Conservation (phyloP, 2,797 vertebrate genomes). For the Sciurus carolinensis region DNA sequence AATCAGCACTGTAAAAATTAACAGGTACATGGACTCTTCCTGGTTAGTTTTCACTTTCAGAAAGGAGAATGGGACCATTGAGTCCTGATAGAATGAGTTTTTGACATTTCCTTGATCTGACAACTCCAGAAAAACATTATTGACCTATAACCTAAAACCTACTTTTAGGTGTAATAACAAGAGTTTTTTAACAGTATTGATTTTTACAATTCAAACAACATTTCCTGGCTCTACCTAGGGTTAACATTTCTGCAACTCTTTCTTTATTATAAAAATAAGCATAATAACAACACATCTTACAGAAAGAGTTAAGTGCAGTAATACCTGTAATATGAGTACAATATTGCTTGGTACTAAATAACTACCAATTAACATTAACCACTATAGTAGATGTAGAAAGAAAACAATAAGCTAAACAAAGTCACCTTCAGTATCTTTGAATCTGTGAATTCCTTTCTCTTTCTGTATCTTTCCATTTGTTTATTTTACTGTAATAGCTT, state of each 20-base stretch:
- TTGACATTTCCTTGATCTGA: background rate
- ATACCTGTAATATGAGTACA: background rate
- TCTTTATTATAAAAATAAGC: conserved; percentile 12
- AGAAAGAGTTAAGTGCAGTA: background rate
- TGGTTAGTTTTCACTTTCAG: background rate
- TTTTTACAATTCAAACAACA: background rate
- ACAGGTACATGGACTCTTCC: background rate
- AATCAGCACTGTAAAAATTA: background rate
- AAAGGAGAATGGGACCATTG: background rate
- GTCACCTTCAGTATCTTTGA: background rate
- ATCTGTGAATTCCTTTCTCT: background rate
- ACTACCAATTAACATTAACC: background rate
- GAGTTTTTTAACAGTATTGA: background rate
- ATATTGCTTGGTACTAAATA: background rate
- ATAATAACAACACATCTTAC: background rate
- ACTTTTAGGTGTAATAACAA: background rate
- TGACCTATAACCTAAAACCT: background rate
- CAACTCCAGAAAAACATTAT: background rate
- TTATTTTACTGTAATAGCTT: background rate
- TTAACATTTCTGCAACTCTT: background rate
- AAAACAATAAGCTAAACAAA: background rate
- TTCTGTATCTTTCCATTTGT: background rate
- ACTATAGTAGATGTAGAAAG: background rate
- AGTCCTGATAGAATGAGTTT: background rate
- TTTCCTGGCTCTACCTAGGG: background rate